Conservation (phyloP, 2,888 invertebrate genomes). For the Bellardia bayeri region DNA sequence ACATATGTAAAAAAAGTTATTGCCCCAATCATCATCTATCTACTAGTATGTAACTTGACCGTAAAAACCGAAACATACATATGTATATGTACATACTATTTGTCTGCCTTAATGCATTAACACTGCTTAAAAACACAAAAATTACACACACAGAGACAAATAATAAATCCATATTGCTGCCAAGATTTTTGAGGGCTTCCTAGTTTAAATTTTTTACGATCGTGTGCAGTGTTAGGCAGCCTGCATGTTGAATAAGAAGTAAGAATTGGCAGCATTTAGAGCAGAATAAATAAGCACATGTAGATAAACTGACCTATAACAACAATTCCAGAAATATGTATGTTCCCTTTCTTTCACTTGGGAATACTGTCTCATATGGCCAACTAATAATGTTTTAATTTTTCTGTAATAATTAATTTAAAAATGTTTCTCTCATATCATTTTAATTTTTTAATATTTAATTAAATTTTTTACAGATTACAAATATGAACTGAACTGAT, state of each 20-base stretch:
- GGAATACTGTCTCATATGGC: not conserved
- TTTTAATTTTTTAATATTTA: not conserved
- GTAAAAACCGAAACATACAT: constrained; percentile 57
- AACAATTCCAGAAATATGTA: constrained; percentile 10
- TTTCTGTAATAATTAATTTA: not conserved
- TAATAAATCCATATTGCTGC: constrained; percentile 26
- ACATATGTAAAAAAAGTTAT: constrained; percentile 26
- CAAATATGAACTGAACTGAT: constrained; percentile 42
- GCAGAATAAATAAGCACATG: constrained; percentile 15
- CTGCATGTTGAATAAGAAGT: constrained; percentile 4
- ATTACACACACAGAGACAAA: not conserved
- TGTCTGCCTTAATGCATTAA: constrained; percentile 26
- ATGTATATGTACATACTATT: not conserved
- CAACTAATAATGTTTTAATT: not conserved
- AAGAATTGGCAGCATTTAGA: constrained; percentile 19
- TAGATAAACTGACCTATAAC: constrained; percentile 21
- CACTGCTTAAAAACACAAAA: not conserved
- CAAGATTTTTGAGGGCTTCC: constrained; percentile 54
- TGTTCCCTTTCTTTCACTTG: too few species aligned
- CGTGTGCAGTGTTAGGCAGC: constrained; percentile 3
- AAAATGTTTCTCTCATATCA: not conserved
- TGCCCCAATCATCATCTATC: constrained; percentile 43
- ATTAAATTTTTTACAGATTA: constrained; percentile 18
- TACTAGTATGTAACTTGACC: constrained; percentile 67
- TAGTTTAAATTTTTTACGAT: constrained; percentile 31